Conservation (phyloP, 2,113 vertebrate genomes). For the Aplodontia rufa region DNA sequence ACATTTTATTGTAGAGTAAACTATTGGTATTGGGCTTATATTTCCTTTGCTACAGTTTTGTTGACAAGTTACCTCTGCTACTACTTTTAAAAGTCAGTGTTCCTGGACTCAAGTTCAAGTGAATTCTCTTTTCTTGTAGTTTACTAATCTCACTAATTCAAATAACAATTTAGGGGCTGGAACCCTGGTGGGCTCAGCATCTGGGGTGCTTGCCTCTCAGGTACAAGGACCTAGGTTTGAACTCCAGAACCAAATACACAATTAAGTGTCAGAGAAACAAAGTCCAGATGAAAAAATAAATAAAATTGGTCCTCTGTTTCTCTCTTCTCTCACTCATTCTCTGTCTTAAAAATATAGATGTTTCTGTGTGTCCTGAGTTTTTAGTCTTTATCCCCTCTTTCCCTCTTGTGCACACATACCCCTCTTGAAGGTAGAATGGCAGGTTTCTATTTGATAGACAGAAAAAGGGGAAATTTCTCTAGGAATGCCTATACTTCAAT, state of each 20-base stretch:
- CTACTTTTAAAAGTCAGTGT: background rate
- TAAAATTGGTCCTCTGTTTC: no score
- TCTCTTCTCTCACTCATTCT: no score
- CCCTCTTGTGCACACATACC: background rate
- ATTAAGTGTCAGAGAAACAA: no score
- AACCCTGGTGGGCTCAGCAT: no score
- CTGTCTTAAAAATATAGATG: no score
- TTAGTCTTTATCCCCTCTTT: background rate
- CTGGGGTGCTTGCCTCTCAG: no score
- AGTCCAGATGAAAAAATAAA: no score
- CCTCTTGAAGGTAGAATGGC: background rate
- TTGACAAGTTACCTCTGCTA: background rate
- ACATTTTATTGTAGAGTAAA: background rate
- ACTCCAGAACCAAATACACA: no score
- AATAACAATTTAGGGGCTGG: no score
- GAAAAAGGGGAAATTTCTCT: background rate
- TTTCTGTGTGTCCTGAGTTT: background rate
- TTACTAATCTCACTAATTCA: background rate
- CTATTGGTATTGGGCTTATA: background rate
- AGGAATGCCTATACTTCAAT: background rate
- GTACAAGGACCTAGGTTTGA: no score
- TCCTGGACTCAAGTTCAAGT: background rate
- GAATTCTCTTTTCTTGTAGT: background rate
- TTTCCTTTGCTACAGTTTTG: background rate
- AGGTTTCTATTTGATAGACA: background rate